These are phyloP conservation scores for Musca vetustissima DNA, from an alignment of 1,140 invertebrate species.

Conservation along the genomic window DNA sequence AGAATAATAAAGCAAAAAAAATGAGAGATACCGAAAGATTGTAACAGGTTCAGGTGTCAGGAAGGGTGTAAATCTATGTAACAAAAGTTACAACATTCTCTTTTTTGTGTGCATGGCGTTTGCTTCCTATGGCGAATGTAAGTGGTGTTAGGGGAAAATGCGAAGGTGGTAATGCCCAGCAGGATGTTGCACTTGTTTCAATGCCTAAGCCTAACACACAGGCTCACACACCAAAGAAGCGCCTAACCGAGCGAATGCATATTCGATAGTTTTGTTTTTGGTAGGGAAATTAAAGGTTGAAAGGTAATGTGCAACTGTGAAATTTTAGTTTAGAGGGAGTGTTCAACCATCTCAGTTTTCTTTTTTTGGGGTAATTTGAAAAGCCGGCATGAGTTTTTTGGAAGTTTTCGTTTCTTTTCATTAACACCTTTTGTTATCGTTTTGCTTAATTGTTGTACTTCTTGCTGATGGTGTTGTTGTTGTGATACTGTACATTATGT, in stretches of 20 bases:
- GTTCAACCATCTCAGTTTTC: too few relatives aligned
- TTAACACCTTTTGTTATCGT: slow-evolving; percentile 13
- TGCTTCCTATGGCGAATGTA: neutral
- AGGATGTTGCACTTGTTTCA: slow-evolving; percentile 18
- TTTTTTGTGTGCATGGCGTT: neutral
- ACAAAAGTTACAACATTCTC: neutral
- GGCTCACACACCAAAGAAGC: too few relatives aligned
- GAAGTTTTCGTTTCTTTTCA: neutral
- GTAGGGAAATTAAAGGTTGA: too few relatives aligned
- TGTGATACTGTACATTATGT: neutral
- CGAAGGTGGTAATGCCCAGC: slow-evolving; percentile 2
- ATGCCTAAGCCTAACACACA: too few relatives aligned
- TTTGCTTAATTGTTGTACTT: neutral
- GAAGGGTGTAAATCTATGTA: neutral
- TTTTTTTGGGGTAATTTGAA: too few relatives aligned
- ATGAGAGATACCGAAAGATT: neutral
- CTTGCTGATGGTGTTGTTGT: neutral
- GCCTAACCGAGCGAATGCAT: too few relatives aligned
- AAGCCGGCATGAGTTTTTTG: slow-evolving; percentile 1
- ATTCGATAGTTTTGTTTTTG: too few relatives aligned
- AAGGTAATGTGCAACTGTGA: too few relatives aligned
- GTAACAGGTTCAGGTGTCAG: slow-evolving; percentile 1
- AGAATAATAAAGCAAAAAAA: slow-evolving; percentile 1
- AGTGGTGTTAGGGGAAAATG: neutral
- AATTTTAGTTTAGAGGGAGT: too few relatives aligned